Base-by-base conservation (phyloP, 1,140 invertebrate genomes). In the Caerostris extrusa region DNA sequence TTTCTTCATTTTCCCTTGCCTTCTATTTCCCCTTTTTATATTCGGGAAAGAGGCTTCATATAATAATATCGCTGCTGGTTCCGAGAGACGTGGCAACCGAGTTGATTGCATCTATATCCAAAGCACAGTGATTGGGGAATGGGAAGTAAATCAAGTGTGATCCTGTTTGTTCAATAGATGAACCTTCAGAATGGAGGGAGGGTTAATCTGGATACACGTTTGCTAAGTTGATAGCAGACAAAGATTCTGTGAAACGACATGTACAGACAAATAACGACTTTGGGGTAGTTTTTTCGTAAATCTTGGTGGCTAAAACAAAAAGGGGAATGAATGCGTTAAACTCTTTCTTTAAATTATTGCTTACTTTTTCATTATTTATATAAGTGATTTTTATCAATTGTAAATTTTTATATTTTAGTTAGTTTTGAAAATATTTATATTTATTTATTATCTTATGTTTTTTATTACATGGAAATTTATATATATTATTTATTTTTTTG, bases 161-260 rank as follows among this genome's bases (percentile, higher is more conserved):
- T 14, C 14, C 55, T 83, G 82, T 83, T 83, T 83, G 82, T 56
- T 83, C 56, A 57, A 83, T 58, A 83, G 19, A 83, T 83, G 82
- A 83, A 58, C 57, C 82, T 7, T 17, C n/a, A 19, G 56, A 53
- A 57, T 57, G 14, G 82, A 14, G 71, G 50, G 50, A 83, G 7
- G 3, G 82, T 83, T 83, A 57, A 77, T 77, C 19, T 77, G 71
- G 71, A 77, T 50, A 77, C 50, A 77, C 50, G 34, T 50, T 34
- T 77, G 71, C 53, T 77, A 10, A 5, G 50, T 10, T 10, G 50
- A 8, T 53, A 12, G 19, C 53, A 12, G 71, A 50, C 53, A 12
- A 12, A 77, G 53, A 77, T 34, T 34, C 34, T 34, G 34, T 34
- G 34, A 34, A 34, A 2, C 0, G 34, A 34, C 34, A 34, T 34